Conservation (phyloP, 2,888 invertebrate species). For the Torymus auratus region DNA sequence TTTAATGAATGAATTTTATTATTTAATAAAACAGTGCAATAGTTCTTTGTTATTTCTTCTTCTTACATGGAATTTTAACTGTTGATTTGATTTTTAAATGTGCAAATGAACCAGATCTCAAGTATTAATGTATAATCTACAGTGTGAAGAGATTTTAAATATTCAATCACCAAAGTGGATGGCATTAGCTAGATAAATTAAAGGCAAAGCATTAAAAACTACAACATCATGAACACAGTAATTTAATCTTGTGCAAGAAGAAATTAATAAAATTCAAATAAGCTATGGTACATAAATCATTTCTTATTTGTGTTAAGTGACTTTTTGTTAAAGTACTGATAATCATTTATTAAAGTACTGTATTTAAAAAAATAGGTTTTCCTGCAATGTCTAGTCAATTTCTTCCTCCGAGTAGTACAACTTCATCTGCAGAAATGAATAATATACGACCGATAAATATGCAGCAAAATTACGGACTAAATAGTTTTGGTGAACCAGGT, state of each 20-base stretch:
- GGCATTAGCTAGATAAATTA: slow-evolving; percentile 49
- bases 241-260: slow-evolving; percentile 50
- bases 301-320: neutral
- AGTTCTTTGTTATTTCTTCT: neutral
- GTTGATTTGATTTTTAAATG: neutral
- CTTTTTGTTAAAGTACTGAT: neutral
- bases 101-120: slow-evolving; percentile 30
- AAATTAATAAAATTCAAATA: slow-evolving; percentile 55
- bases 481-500: slow-evolving; percentile 56
- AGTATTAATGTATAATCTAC: slow-evolving; percentile 30
- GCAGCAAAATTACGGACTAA: slow-evolving; percentile 57
- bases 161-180: slow-evolving; percentile 53
- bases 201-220: slow-evolving; percentile 54
- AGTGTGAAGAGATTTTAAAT: slow-evolving; percentile 48
- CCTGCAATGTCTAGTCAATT: slow-evolving; percentile 57
- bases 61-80: slow-evolving; percentile 1
- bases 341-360: slow-evolving; percentile 2
- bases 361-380: slow-evolving; percentile 30
- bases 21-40: neutral
- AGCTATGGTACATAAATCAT: slow-evolving; percentile 44
- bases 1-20: too few relatives aligned
- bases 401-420: slow-evolving; percentile 56
- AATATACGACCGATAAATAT: slow-evolving; percentile 51
- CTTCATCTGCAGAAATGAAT: slow-evolving; percentile 55
- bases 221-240: slow-evolving; percentile 52